Percentiles rank a stretch among this genome's conserved stretches.
Evolutionary conservation across 2,797 vertebrate genomes (phyloP).

Genomic region (Meriones psammophilus): DNA sequence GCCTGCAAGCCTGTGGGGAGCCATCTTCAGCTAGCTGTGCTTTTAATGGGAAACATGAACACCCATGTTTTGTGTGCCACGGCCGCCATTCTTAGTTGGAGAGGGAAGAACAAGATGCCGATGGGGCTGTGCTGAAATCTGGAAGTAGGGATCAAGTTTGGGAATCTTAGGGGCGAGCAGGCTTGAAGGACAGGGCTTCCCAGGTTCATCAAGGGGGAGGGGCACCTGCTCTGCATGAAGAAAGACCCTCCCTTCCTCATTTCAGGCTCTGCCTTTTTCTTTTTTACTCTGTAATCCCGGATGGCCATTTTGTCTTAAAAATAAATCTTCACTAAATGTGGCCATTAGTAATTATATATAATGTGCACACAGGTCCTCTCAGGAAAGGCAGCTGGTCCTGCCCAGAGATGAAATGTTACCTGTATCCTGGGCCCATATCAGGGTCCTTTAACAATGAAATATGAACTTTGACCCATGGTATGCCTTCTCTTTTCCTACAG

Average conservation of each 20-base stretch:
- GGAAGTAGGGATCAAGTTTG: neutral
- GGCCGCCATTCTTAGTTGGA: neutral
- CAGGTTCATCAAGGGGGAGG: neutral
- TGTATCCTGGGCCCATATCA: neutral
- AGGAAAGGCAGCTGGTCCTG: neutral
- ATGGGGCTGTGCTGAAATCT: neutral
- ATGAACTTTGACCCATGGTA: neutral
- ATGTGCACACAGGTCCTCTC: neutral
- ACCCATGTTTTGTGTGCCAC: constrained; percentile 17
- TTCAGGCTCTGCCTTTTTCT: neutral
- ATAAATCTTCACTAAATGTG: neutral
- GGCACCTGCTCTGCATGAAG: neutral
- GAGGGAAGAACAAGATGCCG: neutral
- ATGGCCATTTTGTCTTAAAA: neutral
- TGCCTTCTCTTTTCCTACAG: neutral
- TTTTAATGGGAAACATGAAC: constrained; percentile 83
- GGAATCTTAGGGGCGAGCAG: neutral
- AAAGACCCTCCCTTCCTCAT: neutral
- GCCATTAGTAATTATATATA: neutral
- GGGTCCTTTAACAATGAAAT: neutral
- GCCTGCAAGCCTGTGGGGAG: constrained; percentile 80
- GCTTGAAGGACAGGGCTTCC: neutral
- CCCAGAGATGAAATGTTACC: neutral
- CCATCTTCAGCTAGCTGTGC: constrained; percentile 82
- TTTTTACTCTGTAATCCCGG: neutral